A percentile compares a stretch with the other conserved stretches of the same genome.
Conservation (phyloP, 2,888 invertebrate species). For the Parnassius smintheus region DNA sequence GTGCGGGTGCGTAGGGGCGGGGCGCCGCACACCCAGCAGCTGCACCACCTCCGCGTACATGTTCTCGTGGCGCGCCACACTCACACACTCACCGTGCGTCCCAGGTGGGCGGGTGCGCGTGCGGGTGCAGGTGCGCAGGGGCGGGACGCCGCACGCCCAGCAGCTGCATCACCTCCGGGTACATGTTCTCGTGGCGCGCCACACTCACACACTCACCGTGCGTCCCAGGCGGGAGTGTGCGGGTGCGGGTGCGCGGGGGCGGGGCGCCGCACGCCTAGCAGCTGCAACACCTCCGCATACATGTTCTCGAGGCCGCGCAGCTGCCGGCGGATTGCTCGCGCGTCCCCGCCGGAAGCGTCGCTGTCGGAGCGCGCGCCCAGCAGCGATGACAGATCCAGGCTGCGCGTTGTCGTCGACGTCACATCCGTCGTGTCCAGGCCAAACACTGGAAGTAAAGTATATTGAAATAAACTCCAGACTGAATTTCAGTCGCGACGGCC, state of each 20-base stretch:
- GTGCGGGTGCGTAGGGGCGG: constrained; percentile 35
- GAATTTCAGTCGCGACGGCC: too few species aligned
- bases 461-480: too few species aligned
- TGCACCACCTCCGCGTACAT: constrained; percentile 89
- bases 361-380: constrained; percentile 89
- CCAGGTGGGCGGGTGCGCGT: constrained; percentile 59
- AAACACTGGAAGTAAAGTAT: constrained; percentile 75
- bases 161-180: constrained; percentile 83
- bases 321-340: constrained; percentile 89
- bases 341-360: constrained; percentile 88
- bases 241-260: constrained; percentile 49
- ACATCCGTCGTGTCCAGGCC: constrained; percentile 88
- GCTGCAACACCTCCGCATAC: constrained; percentile 89
- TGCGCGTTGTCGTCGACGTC: constrained; percentile 89
- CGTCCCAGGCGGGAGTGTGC: constrained; percentile 73
- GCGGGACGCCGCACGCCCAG: constrained; percentile 14
- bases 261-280: constrained; percentile 59
- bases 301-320: constrained; percentile 91
- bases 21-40: background rate
- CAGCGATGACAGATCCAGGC: constrained; percentile 89
- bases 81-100: constrained; percentile 71
- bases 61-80: constrained; percentile 80
- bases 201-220: constrained; percentile 54
- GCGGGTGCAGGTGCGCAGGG: constrained; percentile 47
- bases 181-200: constrained; percentile 79